phyloP scores from a whole-genome alignment of 2,888 invertebrate species.

The Tanypteryx hageni region DNA sequence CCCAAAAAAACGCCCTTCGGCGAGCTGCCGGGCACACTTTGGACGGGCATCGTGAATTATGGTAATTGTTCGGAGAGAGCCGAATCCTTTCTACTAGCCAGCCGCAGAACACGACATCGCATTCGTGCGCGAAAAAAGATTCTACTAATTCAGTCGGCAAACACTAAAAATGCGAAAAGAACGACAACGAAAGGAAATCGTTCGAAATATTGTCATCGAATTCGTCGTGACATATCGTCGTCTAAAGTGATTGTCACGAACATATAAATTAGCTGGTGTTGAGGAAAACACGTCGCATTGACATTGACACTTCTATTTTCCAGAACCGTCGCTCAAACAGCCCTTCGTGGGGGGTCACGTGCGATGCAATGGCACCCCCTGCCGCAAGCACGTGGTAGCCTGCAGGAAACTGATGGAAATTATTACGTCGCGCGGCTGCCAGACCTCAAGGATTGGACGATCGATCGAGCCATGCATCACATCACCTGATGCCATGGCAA shows the following conservation, averaged over 20 bases:
- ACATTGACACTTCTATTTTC: not conserved
- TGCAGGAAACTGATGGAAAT: not conserved
- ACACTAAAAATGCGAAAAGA: no score
- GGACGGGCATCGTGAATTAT: not conserved
- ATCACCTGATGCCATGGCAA: conserved; percentile 22
- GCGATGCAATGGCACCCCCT: not conserved
- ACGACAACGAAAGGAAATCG: no score
- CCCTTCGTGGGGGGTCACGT: no score
- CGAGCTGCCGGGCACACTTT: no score
- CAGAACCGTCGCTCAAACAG: not conserved
- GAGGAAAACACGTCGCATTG: not conserved
- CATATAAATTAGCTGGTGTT: not conserved
- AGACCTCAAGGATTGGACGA: not conserved
- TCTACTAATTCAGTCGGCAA: no score
- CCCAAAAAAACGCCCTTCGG: no score
- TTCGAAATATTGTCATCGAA: no score
- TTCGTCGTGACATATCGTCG: no score
- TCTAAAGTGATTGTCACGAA: no score
- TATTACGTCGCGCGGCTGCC: not conserved
- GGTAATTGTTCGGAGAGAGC: not conserved
- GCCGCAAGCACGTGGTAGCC: not conserved
- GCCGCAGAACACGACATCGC: no score
- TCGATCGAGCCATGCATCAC: conserved; percentile 11
- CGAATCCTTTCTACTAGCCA: no score
- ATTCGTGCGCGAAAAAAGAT: no score